Base-by-base conservation (phyloP, 2,113 vertebrate genomes). In the Syngnathus scovelli region DNA sequence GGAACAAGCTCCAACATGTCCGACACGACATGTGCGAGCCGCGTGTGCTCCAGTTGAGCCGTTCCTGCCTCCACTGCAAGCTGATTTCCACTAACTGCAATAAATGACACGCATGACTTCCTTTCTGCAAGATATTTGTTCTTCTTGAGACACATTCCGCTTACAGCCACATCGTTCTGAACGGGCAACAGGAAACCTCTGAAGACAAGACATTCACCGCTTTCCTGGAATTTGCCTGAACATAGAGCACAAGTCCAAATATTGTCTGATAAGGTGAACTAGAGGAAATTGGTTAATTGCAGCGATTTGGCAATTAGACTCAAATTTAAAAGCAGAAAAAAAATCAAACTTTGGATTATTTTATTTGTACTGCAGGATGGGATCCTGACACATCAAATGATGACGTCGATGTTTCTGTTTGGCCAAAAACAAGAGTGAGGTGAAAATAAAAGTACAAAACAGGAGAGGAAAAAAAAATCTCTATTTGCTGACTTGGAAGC, bases 1-100 rank as follows among this genome's bases (percentile, higher is more conserved):
- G 55, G 56, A 85, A 85, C 85, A 83, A 72, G 84, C 52, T 77
- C 2, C 9, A 72, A 72, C 86, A 76, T 36, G 75, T 78, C 65
- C 72, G 43, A 2, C 58, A 51, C 58, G 38, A 46, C 54, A 60
- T 18, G 64, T 56, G 66, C 33, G 59, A 75, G 75, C 72, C 5
- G n/a, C 48, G 15, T 16, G 41, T 18, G 15, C 9, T 63, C 55
- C 7, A 51, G 46, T 79, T 74, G 52, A 63, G 2, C 33, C 7
- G n/a, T 44, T 27, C 27, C 69, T 55, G 59, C n/a, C 61, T 41
- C 19, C 38, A 16, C 48, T 16, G 33, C 23, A 12, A 33, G 64
- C 68, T 59, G 13, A 65, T 55, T 81, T 81, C 73, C 67, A 54
- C 70, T 79, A 71, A 79, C 36, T 65, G 52, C 55, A 46, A 43